Evolutionary conservation across 2,888 invertebrate genomes (phyloP), one percentile per base, ranked within the genome.

Genomic region (Zhuqinia jingwanae): DNA sequence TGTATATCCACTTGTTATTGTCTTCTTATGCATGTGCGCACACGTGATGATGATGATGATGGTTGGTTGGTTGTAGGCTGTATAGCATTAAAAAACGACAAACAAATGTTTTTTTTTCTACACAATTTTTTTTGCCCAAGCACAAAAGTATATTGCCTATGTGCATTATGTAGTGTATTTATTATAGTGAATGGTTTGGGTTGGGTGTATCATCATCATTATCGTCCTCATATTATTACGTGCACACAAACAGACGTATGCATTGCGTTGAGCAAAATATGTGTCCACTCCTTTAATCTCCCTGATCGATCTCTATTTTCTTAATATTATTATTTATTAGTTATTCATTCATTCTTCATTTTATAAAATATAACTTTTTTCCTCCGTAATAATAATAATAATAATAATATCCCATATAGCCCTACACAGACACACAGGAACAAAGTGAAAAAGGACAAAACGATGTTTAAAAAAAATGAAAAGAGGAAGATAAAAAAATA

Each of bases 241-340:
- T 75, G 30, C 75, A 70, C 63, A 60, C 17, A 82, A 45, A 82
- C 73, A 82, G 58, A 73, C 63, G n/a, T n/a, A n/a, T n/a, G n/a
- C n/a, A n/a, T 76, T 50, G 27, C n/a, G 25, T 63, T 22, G 50
- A 50, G 82, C 25, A 76, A 75, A 83, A 25, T 73, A n/a, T n/a
- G n/a, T n/a, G 85, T 79, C 79, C 79, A 79, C 79, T 85, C 75
- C 79, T 75, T 75, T 63, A 56, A 76, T 85, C 73, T 53, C 75
- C 75, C 75, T 79, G 79, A 75, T 79, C 75, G 85, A 85, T 84
- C 60, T 73, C 79, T 85, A 85, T 75, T 45, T 65, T 42, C 70
- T 42, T 58, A 70, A 73, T 73, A 25, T 60, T 11, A 20, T 42
- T 45, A 77, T 80, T 68, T 65, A 80, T 80, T 58, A 70, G 68